These are phyloP conservation scores for Lemur catta DNA, from an alignment of 2,797 vertebrate genomes.

Conservation along the genomic window DNA sequence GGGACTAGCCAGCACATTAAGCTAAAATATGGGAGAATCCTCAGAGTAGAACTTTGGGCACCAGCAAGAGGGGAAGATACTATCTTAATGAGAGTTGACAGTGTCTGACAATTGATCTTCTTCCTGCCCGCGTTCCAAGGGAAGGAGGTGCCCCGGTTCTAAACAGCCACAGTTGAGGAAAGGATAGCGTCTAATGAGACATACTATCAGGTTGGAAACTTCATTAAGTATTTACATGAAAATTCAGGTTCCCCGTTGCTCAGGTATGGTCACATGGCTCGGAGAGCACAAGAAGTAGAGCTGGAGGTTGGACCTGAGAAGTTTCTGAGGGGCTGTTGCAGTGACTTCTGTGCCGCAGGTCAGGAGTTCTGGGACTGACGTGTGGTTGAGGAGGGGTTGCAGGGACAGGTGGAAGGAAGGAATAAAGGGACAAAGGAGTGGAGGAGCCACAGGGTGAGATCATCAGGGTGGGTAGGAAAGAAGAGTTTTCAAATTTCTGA, in stretches of 20 bases:
- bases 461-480: background rate
- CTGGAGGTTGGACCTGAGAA: background rate
- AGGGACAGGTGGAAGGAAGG: background rate
- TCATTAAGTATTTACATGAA: constrained; percentile 73
- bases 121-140: background rate
- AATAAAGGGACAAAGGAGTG: background rate
- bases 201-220: constrained; percentile 71
- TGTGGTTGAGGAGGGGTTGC: background rate
- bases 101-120: background rate
- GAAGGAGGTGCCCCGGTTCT: background rate
- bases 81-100: background rate
- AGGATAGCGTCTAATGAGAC: constrained; percentile 5
- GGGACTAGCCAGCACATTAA: background rate
- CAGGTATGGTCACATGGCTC: background rate
- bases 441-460: background rate
- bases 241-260: constrained; percentile 24
- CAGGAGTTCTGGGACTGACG: background rate
- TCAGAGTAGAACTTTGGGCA: background rate
- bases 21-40: background rate
- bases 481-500: background rate
- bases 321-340: background rate
- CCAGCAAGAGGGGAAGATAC: background rate
- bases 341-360: background rate
- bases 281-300: background rate
- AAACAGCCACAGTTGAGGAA: background rate